A percentile compares a stretch with the other conserved stretches of the same genome.
phyloP scores from a whole-genome alignment of 2,797 vertebrate species.

The Epinephelus coioides region DNA sequence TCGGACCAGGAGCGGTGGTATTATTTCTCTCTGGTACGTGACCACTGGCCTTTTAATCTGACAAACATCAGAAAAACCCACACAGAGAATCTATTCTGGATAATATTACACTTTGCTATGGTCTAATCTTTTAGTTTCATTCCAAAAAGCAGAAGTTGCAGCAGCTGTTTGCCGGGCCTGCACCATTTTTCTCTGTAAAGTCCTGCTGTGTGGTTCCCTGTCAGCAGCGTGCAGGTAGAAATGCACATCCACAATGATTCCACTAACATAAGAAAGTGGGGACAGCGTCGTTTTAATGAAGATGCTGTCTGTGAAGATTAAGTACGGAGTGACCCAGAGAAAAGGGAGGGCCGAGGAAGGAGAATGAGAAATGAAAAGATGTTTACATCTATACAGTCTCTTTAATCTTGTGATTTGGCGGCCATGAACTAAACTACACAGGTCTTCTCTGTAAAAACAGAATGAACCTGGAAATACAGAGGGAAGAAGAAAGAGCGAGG shows the following conservation, averaged over 20 bases:
- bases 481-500: slow-evolving; percentile 22
- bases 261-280: slow-evolving; percentile 13
- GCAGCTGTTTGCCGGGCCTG: neutral
- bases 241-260: slow-evolving; percentile 15
- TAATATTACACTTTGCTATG: neutral
- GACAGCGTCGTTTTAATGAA: slow-evolving; percentile 59
- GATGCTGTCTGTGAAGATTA: slow-evolving; percentile 54
- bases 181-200: neutral
- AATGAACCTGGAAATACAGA: slow-evolving; percentile 36
- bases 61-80: slow-evolving; percentile 1
- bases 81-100: neutral
- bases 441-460: slow-evolving; percentile 23
- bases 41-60: slow-evolving; percentile 20
- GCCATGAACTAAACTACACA: slow-evolving; percentile 28
- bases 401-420: slow-evolving; percentile 59
- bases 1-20: neutral
- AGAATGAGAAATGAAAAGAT: slow-evolving; percentile 57
- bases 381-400: slow-evolving; percentile 47
- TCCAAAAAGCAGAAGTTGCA: neutral
- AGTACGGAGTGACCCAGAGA: slow-evolving; percentile 38
- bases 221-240: slow-evolving; percentile 10
- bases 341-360: neutral
- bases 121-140: slow-evolving; percentile 7
- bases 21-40: slow-evolving; percentile 17
- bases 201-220: slow-evolving; percentile 24